phyloP scores from a whole-genome alignment of 1,140 invertebrate species.

The Listronotus bonariensis region DNA sequence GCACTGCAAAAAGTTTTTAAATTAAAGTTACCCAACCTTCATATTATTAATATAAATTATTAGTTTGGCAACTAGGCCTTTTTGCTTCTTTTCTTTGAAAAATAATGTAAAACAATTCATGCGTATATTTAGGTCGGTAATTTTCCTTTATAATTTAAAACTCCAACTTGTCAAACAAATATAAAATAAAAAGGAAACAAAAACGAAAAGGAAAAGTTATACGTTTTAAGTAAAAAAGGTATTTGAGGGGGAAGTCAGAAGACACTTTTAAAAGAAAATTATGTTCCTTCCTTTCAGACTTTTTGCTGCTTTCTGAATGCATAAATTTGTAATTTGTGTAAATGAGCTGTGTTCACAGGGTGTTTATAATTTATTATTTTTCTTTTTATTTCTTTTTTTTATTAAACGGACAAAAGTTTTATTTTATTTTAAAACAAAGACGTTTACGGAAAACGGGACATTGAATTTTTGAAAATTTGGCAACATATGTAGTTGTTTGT shows the following conservation, averaged over 20 bases:
- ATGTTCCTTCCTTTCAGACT: constrained; percentile 4
- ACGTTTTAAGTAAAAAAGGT: constrained; percentile 9
- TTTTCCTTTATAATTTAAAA: too few species aligned
- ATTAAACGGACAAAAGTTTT: too few species aligned
- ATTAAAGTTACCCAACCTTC: too few species aligned
- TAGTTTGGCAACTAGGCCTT: too few species aligned
- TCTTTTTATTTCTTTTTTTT: neutral
- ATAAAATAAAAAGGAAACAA: constrained; percentile 6
- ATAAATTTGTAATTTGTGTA: constrained; percentile 28
- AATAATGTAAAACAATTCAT: neutral
- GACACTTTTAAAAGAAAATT: constrained; percentile 23
- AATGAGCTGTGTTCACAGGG: constrained; percentile 13
- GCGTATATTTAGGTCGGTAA: too few species aligned
- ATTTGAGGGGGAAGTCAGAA: constrained; percentile 7
- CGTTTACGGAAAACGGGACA: too few species aligned
- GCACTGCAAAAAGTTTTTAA: too few species aligned
- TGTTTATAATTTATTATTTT: constrained; percentile 10
- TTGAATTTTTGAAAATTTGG: too few species aligned
- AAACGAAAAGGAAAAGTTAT: constrained; percentile 6
- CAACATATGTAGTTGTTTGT: too few species aligned
- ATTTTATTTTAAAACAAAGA: too few species aligned
- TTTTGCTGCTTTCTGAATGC: constrained; percentile 9
- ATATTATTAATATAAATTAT: too few species aligned
- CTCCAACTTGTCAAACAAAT: too few species aligned
- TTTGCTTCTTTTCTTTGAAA: neutral